Evolutionary conservation across 2,113 vertebrate genomes (phyloP).

Genomic region (Picathartes gymnocephalus): DNA sequence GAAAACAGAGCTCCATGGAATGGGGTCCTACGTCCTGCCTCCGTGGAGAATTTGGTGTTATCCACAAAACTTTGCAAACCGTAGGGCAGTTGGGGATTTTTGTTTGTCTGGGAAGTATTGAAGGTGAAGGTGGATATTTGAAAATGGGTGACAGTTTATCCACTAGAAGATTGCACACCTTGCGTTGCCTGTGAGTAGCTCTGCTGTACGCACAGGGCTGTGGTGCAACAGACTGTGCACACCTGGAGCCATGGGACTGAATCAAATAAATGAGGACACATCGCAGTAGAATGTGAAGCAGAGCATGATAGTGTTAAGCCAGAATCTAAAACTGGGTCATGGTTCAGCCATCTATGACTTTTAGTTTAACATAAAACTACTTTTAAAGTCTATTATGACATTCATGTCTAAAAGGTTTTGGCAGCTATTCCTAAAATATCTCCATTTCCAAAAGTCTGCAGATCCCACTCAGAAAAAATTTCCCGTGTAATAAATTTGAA

Average conservation of each 20-base stretch:
- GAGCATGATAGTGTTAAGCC: neutral
- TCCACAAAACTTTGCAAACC: neutral
- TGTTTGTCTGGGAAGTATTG: neutral
- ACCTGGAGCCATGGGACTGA: neutral
- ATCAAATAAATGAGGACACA: neutral
- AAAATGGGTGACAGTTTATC: neutral
- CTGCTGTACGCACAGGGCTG: accelerated
- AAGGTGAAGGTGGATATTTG: neutral
- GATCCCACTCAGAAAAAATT: neutral
- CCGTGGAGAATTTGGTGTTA: neutral
- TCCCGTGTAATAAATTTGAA: neutral
- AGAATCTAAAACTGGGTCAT: neutral
- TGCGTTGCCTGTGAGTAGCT: neutral
- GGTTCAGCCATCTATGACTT: neutral
- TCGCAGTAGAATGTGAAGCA: accelerated
- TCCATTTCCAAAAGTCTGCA: neutral
- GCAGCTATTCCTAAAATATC: neutral
- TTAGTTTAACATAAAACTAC: neutral
- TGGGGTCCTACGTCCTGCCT: neutral
- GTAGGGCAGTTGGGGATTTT: neutral
- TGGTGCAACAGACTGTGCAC: accelerated
- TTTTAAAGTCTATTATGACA: neutral
- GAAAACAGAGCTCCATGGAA: neutral
- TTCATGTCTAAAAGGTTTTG: neutral
- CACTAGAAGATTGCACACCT: neutral